Base-by-base conservation (phyloP, 92 coral and sea anemone genomes). In the Galaxea fascicularis region DNA sequence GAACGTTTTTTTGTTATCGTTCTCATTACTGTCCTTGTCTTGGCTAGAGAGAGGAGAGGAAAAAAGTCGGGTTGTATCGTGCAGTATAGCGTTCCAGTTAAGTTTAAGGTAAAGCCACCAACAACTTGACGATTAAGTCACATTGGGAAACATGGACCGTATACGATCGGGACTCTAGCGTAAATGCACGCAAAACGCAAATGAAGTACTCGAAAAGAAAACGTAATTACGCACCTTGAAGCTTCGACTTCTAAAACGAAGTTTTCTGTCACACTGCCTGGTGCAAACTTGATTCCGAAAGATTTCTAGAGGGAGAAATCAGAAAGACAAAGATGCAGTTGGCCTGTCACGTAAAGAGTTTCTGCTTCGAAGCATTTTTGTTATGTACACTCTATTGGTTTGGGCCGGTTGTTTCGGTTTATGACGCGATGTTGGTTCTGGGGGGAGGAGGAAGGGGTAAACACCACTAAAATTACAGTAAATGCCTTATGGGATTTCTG, bases 221-320 rank as follows among this genome's bases (percentile, higher is more conserved):
- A n/a, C n/a, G n/a, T n/a, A n/a, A n/a, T n/a, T 10, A 74, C 17
- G 71, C 28, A 91, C 95, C 95, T 91, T 76, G 83, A 71, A 12
- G 95, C 90, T 72, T 75, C 64, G 1, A 88, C 54, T 47, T 54
- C 73, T 18, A 91, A 68, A 16, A 27, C 56, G 35, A 91, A 91
- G 73, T 88, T 74, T 30, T 85, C 59, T 14, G 15, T 83, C 35
- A 91, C 65, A 17, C 62, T 79, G 5, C 85, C 76, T 5, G 90
- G 85, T 52, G 89, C 51, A 84, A 91, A 91, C 76, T 91, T 91
- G 83, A 91, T 84, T 30, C 92, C 92, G 58, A 91, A 77, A 16
- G 83, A 58, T 88, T 74, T 79, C 94, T 91, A 70, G 17, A 69
- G 31, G 56, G 8, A 21, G 52, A 29, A 49, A 41, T 20, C 60